A percentile compares a stretch with the other conserved stretches of the same genome.
These are phyloP conservation scores for Lordiphosa stackelbergi DNA, from an alignment of 1,140 invertebrate species.

Conservation along the genomic window DNA sequence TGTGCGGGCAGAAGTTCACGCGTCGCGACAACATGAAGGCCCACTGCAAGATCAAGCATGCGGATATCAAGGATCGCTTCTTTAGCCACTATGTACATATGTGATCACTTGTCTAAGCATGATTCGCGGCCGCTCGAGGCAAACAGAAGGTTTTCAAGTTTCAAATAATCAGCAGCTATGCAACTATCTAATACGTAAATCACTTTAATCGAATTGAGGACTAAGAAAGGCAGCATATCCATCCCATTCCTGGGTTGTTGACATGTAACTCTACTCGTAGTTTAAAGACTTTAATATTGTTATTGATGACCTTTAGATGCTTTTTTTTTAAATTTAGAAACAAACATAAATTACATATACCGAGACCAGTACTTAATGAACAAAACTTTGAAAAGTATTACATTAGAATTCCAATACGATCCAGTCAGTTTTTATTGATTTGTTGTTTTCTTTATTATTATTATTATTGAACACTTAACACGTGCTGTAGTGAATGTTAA, in stretches of 20 bases:
- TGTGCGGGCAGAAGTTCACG: conserved; percentile 83
- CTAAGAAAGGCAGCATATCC: too few species aligned
- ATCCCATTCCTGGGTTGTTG: conserved; percentile 16
- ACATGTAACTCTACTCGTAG: conserved; percentile 22
- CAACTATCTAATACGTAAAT: conserved; percentile 30
- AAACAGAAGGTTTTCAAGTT: conserved; percentile 31
- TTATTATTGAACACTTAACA: conserved; percentile 55
- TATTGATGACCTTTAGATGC: conserved; percentile 4
- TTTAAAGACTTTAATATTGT: conserved; percentile 49
- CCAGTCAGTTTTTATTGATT: conserved; percentile 26
- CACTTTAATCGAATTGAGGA: too few species aligned
- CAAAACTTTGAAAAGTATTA: conserved; percentile 69
- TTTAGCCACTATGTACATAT: conserved; percentile 78
- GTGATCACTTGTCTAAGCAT: conserved; percentile 78
- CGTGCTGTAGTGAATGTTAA: conserved; percentile 69
- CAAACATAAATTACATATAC: conserved; percentile 37
- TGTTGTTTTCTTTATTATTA: conserved; percentile 23
- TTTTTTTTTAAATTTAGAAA: conserved; percentile 7
- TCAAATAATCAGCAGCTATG: conserved; percentile 31
- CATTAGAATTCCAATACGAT: conserved; percentile 64
- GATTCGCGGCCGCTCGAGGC: conserved; percentile 2
- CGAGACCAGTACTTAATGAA: conserved; percentile 66
- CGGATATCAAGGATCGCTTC: conserved; percentile 78
- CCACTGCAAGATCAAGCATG: conserved; percentile 84
- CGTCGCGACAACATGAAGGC: conserved; percentile 85